A percentile compares a stretch with the other conserved stretches of the same genome.
Evolutionary conservation across 2,888 invertebrate species (phyloP).

Genomic region (Ganaspis brasiliensis): DNA sequence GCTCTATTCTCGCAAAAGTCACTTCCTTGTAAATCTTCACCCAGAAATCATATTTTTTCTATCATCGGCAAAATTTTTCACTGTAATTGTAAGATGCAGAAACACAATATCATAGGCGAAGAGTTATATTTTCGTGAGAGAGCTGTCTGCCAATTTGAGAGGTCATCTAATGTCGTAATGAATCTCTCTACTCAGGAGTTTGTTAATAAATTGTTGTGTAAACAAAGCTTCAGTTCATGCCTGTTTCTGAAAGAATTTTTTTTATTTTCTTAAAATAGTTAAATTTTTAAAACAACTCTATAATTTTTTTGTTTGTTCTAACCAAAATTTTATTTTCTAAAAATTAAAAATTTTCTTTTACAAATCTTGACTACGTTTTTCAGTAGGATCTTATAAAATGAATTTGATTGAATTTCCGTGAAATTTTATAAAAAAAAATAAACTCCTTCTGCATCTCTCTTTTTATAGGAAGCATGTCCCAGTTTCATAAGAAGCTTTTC

Average conservation of each 20-base stretch:
- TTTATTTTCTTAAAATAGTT: too few species aligned
- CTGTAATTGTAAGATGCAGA: slow-evolving; percentile 2
- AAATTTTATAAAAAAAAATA: too few species aligned
- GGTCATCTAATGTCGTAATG: neutral
- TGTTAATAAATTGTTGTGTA: neutral
- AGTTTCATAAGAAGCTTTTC: slow-evolving; percentile 42
- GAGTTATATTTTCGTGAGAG: slow-evolving; percentile 4
- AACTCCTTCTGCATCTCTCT: too few species aligned
- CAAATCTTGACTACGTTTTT: too few species aligned
- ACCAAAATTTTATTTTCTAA: too few species aligned
- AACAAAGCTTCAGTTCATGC: neutral
- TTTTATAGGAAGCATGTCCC: slow-evolving; percentile 16
- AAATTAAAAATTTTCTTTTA: too few species aligned
- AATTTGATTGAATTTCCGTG: too few species aligned
- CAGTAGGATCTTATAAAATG: too few species aligned
- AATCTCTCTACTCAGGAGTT: neutral
- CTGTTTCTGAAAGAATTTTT: neutral
- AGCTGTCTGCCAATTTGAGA: slow-evolving; percentile 3
- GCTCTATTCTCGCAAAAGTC: neutral
- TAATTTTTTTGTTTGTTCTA: too few species aligned
- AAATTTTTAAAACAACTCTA: too few species aligned
- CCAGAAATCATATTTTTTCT: neutral
- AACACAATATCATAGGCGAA: slow-evolving; percentile 4
- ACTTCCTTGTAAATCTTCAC: slow-evolving; percentile 7
- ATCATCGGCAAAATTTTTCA: neutral